Percentiles rank a stretch among this genome's conserved stretches.
phyloP scores from a whole-genome alignment of 2,888 invertebrate species.

The Diaphora mendica region DNA sequence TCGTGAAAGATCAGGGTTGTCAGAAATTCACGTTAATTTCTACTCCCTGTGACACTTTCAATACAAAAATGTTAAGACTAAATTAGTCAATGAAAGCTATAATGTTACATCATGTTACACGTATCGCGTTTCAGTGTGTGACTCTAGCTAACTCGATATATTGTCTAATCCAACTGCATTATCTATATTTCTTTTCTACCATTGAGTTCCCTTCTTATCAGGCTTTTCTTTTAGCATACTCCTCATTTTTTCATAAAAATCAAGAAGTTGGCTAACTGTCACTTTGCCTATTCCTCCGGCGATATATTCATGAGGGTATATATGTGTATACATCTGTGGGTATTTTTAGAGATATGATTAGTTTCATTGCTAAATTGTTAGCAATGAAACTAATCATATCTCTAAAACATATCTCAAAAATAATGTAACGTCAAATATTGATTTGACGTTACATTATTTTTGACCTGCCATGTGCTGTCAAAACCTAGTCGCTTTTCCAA shows the following conservation, averaged over 20 bases:
- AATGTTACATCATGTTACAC: background rate
- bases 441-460: background rate
- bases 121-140: too few species aligned
- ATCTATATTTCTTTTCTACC: background rate
- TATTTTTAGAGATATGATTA: too few species aligned
- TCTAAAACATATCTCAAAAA: too few species aligned
- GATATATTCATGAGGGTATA: too few species aligned
- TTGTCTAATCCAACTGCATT: background rate
- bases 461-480: background rate
- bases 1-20: constrained; percentile 61
- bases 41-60: background rate
- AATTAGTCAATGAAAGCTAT: background rate
- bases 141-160: too few species aligned
- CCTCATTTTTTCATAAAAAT: too few species aligned
- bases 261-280: too few species aligned
- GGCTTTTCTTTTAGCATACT: background rate
- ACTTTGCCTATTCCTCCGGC: too few species aligned
- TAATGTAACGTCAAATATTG: too few species aligned
- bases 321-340: too few species aligned
- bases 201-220: background rate
- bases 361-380: too few species aligned
- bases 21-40: background rate
- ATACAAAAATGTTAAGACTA: background rate
- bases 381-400: too few species aligned
- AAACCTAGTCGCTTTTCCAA: background rate